These are phyloP conservation scores for Lasioglossum baleicum DNA, from an alignment of 1,140 invertebrate genomes.

Conservation along the genomic window DNA sequence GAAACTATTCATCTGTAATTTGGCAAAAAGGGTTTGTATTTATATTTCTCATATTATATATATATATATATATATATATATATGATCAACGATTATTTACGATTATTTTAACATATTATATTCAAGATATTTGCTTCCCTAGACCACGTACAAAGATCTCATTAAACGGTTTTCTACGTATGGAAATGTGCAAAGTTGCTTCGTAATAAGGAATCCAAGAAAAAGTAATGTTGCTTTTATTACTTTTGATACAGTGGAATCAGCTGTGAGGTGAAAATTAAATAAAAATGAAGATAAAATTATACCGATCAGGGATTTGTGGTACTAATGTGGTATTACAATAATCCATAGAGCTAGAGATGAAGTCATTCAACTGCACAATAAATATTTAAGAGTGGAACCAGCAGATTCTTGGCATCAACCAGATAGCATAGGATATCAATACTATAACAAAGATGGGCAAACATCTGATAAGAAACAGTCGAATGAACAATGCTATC, in stretches of 20 bases:
- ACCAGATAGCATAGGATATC: slow-evolving; percentile 72
- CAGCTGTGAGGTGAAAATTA: slow-evolving; percentile 67
- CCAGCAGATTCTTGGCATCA: slow-evolving; percentile 78
- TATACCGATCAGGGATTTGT: slow-evolving; percentile 2
- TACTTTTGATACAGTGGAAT: slow-evolving; percentile 65
- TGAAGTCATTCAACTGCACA: slow-evolving; percentile 70
- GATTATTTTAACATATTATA: neutral
- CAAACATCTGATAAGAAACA: slow-evolving; percentile 16
- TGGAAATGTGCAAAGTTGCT: slow-evolving; percentile 73
- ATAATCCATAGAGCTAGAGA: slow-evolving; percentile 66
- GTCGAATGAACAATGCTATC: slow-evolving; percentile 17
- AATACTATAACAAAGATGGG: slow-evolving; percentile 58
- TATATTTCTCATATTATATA: neutral
- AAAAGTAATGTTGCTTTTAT: slow-evolving; percentile 75
- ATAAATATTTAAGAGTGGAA: slow-evolving; percentile 70
- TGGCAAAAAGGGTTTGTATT: slow-evolving; percentile 74
- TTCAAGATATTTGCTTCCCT: slow-evolving; percentile 32
- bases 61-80: no score
- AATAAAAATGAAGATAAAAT: slow-evolving; percentile 29
- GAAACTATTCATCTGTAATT: slow-evolving; percentile 76
- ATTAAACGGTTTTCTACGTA: slow-evolving; percentile 68
- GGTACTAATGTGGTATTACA: neutral
- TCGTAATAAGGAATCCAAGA: slow-evolving; percentile 67
- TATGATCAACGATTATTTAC: neutral
- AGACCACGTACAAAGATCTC: slow-evolving; percentile 74